phyloP scores from a whole-genome alignment of 2,113 vertebrate genomes.

The Misgurnus mizolepis region DNA sequence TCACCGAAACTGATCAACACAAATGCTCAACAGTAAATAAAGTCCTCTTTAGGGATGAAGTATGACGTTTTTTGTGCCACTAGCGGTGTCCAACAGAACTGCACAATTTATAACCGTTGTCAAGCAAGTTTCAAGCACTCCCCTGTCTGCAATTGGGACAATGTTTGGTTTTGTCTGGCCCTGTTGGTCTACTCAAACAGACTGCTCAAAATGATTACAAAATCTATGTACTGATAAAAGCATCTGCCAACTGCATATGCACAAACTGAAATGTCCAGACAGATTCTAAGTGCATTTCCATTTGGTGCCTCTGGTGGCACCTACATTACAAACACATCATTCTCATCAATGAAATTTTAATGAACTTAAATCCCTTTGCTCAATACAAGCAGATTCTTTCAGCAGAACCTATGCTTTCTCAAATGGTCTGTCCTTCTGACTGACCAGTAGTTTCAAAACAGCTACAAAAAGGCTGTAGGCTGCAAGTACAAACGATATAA shows the following conservation, averaged over 20 bases:
- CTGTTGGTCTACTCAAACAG: background rate
- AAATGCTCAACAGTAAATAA: background rate
- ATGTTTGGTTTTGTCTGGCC: background rate
- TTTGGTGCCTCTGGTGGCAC: background rate
- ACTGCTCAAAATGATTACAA: too few relatives aligned
- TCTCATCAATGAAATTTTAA: background rate
- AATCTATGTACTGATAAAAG: too few relatives aligned
- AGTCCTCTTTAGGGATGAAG: background rate
- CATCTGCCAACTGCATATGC: too few relatives aligned
- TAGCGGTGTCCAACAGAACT: background rate
- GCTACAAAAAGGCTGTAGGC: too few relatives aligned
- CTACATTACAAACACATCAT: background rate
- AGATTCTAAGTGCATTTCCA: background rate
- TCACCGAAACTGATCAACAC: conserved; percentile 10
- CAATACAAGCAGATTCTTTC: background rate
- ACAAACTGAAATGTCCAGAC: too few relatives aligned
- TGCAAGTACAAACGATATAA: background rate
- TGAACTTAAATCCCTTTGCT: background rate
- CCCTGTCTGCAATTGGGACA: background rate
- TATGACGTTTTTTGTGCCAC: background rate
- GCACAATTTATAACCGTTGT: background rate
- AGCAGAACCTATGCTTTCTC: background rate
- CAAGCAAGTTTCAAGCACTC: background rate
- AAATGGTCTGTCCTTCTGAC: background rate
- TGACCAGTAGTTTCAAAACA: background rate